Conservation (phyloP, 2,113 vertebrate species). For the Raphicerus campestris region DNA sequence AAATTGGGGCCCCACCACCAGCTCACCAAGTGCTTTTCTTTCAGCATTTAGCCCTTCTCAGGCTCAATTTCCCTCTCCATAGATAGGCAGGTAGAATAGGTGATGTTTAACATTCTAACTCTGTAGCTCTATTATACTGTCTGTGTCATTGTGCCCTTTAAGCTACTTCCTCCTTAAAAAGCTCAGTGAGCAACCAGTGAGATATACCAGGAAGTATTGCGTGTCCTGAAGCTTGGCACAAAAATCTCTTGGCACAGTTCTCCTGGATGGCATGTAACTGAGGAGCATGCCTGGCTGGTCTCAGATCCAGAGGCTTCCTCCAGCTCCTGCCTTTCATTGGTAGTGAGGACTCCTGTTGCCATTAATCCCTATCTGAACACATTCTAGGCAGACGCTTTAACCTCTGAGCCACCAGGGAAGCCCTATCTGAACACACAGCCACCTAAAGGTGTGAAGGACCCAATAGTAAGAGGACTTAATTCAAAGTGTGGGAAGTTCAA, state of each 20-base stretch:
- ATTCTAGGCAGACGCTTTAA: too few species aligned
- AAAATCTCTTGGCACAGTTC: neutral
- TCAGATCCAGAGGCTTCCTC: neutral
- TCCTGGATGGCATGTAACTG: neutral
- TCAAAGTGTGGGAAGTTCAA: neutral
- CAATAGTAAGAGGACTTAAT: neutral
- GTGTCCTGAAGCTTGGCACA: neutral
- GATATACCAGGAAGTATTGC: neutral
- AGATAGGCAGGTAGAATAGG: too few species aligned
- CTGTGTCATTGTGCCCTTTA: neutral
- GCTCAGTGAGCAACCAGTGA: conserved; percentile 14
- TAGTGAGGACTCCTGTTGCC: neutral
- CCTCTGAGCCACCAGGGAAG: too few species aligned
- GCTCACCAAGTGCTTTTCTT: neutral
- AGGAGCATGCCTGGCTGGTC: neutral
- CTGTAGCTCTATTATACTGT: neutral
- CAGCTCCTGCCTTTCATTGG: neutral
- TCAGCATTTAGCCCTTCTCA: neutral
- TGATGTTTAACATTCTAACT: neutral
- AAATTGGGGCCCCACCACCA: rapidly evolving
- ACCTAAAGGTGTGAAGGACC: neutral
- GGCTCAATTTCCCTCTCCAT: neutral
- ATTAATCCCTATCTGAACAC: neutral
- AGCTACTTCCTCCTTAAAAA: neutral
- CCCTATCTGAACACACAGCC: neutral